Conservation (phyloP, 1,140 invertebrate species). For the Lepidurus arcticus region DNA sequence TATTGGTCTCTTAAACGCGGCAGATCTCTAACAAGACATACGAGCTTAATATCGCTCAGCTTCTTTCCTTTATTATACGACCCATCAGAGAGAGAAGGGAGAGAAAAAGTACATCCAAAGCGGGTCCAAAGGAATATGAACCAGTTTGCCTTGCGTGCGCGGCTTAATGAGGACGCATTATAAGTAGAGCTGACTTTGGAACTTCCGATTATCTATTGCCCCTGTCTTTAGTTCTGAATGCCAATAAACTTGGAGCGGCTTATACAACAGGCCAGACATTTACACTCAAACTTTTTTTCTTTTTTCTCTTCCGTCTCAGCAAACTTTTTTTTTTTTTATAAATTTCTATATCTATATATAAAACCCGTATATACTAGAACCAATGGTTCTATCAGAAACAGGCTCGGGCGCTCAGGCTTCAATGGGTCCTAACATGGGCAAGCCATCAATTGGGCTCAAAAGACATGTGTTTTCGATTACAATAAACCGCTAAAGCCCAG, state of each 20-base stretch:
- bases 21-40: neutral
- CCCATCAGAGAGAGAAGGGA: neutral
- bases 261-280: neutral
- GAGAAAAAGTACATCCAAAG: neutral
- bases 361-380: neutral
- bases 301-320: neutral
- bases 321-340: neutral
- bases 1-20: neutral
- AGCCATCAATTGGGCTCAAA: conserved; percentile 15
- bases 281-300: neutral
- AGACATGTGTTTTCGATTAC: conserved; percentile 17
- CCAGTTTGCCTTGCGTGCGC: neutral
- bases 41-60: conserved; percentile 15
- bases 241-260: neutral
- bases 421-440: conserved; percentile 8
- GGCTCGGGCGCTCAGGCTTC: neutral
- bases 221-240: neutral
- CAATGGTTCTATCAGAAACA: conserved; percentile 3
- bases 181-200: neutral
- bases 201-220: conserved; percentile 4
- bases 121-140: neutral
- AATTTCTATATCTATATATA: neutral
- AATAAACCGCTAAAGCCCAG: conserved; percentile 1
- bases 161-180: conserved; percentile 7
- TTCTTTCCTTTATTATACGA: neutral